Conservation (phyloP, 2,113 vertebrate genomes). For the Sisor rabdophorus region DNA sequence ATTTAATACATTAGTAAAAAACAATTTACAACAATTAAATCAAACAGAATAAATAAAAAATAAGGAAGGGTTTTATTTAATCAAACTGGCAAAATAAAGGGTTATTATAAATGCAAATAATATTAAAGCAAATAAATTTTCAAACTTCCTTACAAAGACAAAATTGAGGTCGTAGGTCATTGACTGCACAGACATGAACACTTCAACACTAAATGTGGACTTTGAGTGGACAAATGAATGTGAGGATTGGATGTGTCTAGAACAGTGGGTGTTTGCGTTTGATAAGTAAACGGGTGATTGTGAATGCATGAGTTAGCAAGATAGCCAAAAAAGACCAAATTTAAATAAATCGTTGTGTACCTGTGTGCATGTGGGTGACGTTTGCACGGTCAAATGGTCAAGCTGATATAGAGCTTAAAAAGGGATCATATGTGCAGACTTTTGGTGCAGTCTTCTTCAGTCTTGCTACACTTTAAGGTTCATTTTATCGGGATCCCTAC, state of each 20-base stretch:
- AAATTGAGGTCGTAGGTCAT: conserved; percentile 17
- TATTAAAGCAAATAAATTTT: too few species aligned
- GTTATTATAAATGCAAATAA: too few species aligned
- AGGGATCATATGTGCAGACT: conserved; percentile 37
- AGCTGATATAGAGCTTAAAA: conserved; percentile 36
- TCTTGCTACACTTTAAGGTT: conserved; percentile 29
- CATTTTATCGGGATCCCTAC: conserved; percentile 61
- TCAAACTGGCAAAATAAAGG: too few species aligned
- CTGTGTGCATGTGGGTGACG: conserved; percentile 57
- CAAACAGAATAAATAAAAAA: too few species aligned
- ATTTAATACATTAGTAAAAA: neutral
- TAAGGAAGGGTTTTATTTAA: too few species aligned
- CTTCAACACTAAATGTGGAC: conserved; percentile 56
- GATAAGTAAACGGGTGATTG: conserved; percentile 33
- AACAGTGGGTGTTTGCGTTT: conserved; percentile 42
- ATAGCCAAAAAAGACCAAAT: conserved; percentile 10
- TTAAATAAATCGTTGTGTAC: conserved; percentile 4
- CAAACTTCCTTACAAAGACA: neutral
- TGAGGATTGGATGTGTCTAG: conserved; percentile 32
- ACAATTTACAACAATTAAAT: neutral
- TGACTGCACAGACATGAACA: conserved; percentile 24
- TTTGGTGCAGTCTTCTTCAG: conserved; percentile 21
- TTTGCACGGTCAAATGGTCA: conserved; percentile 59
- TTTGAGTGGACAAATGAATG: conserved; percentile 61
- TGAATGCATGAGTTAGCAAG: neutral